phyloP scores from a whole-genome alignment of 2,888 invertebrate genomes.

The Syrphus vitripennis region DNA sequence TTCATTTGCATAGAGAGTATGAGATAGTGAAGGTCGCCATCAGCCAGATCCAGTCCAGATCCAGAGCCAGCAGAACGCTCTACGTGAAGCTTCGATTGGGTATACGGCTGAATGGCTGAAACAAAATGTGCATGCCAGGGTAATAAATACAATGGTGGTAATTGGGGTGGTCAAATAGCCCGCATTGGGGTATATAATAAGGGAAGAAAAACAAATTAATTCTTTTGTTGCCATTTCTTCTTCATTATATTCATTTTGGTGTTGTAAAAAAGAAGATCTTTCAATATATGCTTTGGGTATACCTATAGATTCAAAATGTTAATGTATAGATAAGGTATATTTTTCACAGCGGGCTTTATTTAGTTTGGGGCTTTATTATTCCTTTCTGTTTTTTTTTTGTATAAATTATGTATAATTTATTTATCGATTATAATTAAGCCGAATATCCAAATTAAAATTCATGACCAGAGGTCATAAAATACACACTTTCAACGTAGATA shows the following conservation, averaged over 20 bases:
- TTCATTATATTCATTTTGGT: conserved; percentile 12
- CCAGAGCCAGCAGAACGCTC: no score
- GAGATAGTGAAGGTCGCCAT: not conserved
- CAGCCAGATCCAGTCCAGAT: no score
- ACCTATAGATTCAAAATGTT: not conserved
- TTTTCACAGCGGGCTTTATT: conserved; percentile 18
- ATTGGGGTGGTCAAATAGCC: conserved; percentile 67
- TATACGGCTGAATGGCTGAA: not conserved
- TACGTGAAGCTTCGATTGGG: not conserved
- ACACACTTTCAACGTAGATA: conserved; percentile 7
- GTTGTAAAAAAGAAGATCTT: conserved; percentile 18
- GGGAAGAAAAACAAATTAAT: conserved; percentile 36
- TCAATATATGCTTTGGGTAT: conserved; percentile 6
- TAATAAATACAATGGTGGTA: conserved; percentile 43
- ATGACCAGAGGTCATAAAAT: conserved; percentile 54
- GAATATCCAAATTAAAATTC: conserved; percentile 65
- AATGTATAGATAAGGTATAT: not conserved
- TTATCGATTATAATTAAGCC: conserved; percentile 65
- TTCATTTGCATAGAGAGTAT: not conserved
- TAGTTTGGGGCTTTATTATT: conserved; percentile 50
- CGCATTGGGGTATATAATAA: conserved; percentile 44
- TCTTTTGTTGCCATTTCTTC: conserved; percentile 14
- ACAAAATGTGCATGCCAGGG: conserved; percentile 20
- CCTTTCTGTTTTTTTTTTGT: conserved; percentile 19
- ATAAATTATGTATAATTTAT: conserved; percentile 52